Base-by-base conservation (phyloP, 2,888 invertebrate genomes). In the Hypercompe scribonia region DNA sequence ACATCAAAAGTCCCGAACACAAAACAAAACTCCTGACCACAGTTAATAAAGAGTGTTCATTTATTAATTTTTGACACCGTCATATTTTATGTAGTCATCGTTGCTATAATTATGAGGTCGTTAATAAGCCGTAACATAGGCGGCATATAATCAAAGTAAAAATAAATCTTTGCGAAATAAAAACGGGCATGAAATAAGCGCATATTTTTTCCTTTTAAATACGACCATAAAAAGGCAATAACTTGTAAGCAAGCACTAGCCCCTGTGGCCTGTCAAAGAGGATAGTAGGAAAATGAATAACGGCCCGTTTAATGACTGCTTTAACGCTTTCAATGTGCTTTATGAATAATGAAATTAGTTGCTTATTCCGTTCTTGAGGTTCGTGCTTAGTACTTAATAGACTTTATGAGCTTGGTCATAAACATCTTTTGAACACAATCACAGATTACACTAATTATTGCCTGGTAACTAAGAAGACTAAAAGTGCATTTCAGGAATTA, bases 271-370 rank as follows among this genome's bases (percentile, higher is more conserved):
- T 92, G 94, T 94, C 95, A 94, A 90, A 92, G 88, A 88, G 90
- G 94, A 95, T 94, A 93, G 94, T 92, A 93, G 90, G 87, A 91
- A 90, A 90, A 94, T 95, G 94, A 95, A 91, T 92, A 92, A 95
- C 91, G 91, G 87, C 85, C 88, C 81, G 86, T 92, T 93, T 95
- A 95, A 95, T 94, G 94, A 95, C 92, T 93, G 92, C 94, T 92
- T 95, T 95, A 94, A 91, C 95, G 95, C 93, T 93, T 95, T 90
- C 93, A 94, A 95, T 95, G 93, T 94, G 94, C 94, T 94, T 94
- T 95, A 95, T 95, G 95, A 94, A 95, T 95, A 95, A 95, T 95
- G 90, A 95, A 95, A 95, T 95, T 94, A 94, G 95, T 92, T 92
- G 93, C 93, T 94, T 92, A 93, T 94, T 93, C 91, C 92, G 90